phyloP scores from a whole-genome alignment of 2,888 invertebrate species.

The Stenodema calcarata region DNA sequence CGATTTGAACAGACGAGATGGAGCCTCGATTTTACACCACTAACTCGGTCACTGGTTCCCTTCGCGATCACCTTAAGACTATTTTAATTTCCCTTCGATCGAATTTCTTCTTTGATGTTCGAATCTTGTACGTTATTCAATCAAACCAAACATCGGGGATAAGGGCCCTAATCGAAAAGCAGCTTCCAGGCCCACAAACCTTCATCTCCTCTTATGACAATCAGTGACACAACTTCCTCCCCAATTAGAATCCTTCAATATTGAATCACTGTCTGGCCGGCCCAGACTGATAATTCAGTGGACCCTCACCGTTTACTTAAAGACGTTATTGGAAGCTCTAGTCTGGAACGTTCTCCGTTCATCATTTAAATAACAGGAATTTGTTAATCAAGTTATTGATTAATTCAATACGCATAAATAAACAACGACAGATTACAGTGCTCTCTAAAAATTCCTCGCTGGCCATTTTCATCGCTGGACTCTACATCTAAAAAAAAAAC shows the following conservation, averaged over 20 bases:
- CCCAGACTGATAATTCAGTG: background rate
- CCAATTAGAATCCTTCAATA: slow-evolving; percentile 7
- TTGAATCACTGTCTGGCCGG: slow-evolving; percentile 30
- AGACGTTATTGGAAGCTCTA: background rate
- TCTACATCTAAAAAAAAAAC: too few species aligned
- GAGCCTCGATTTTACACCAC: background rate
- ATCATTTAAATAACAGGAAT: background rate
- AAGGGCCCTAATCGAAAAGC: slow-evolving; percentile 3
- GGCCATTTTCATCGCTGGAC: too few species aligned
- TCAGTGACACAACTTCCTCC: slow-evolving; percentile 26
- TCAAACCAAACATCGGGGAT: slow-evolving; percentile 3
- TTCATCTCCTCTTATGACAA: background rate
- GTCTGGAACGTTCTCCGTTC: background rate
- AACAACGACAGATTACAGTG: too few species aligned
- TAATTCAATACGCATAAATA: background rate
- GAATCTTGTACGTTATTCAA: background rate
- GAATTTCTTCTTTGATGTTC: background rate
- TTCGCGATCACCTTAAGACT: background rate
- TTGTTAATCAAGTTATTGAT: background rate
- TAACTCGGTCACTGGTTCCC: background rate
- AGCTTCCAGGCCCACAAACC: background rate
- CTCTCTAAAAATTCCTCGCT: too few species aligned
- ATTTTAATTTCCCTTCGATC: background rate
- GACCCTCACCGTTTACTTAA: background rate
- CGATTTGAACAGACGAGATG: too few species aligned